These are phyloP conservation scores for Lasius platythorax DNA, from an alignment of 2,888 invertebrate genomes.

Conservation along the genomic window DNA sequence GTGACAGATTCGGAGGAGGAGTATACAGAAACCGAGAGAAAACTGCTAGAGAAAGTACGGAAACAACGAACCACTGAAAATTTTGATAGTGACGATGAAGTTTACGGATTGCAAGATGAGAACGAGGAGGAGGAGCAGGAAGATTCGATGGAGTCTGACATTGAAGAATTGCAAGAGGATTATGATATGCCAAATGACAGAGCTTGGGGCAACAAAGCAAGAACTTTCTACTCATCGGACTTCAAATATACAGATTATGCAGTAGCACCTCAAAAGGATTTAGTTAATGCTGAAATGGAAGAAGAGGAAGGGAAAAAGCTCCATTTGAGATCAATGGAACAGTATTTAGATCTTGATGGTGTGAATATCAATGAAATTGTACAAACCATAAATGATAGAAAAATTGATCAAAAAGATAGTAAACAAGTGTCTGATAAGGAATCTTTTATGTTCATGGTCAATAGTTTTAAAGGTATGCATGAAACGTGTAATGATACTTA, in stretches of 20 bases:
- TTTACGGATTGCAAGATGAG: slow-evolving; percentile 87
- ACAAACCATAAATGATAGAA: slow-evolving; percentile 73
- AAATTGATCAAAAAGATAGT: slow-evolving; percentile 76
- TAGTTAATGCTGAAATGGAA: slow-evolving; percentile 92
- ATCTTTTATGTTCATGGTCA: slow-evolving; percentile 91
- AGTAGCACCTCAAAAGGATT: slow-evolving; percentile 88
- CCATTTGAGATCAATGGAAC: slow-evolving; percentile 92
- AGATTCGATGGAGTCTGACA: slow-evolving; percentile 88
- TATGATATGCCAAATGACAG: slow-evolving; percentile 92
- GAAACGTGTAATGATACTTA: not conserved
- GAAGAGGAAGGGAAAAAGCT: slow-evolving; percentile 94
- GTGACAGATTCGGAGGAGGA: slow-evolving; percentile 92
- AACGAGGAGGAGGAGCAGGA: slow-evolving; percentile 86
- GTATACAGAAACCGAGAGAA: slow-evolving; percentile 89
- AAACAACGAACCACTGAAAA: slow-evolving; percentile 86
- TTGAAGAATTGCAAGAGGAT: slow-evolving; percentile 90
- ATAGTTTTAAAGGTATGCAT: slow-evolving; percentile 92
- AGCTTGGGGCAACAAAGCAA: slow-evolving; percentile 95
- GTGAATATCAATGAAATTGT: slow-evolving; percentile 88
- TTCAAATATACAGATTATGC: slow-evolving; percentile 96
- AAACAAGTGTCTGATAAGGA: slow-evolving; percentile 88
- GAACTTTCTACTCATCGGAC: slow-evolving; percentile 94
- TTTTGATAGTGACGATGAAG: slow-evolving; percentile 88
- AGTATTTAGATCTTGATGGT: slow-evolving; percentile 92
- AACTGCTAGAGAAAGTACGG: slow-evolving; percentile 88